Evolutionary conservation across 2,113 vertebrate species (phyloP), one percentile per base, ranked within the genome.

Genomic region (Copsychus sechellarum): DNA sequence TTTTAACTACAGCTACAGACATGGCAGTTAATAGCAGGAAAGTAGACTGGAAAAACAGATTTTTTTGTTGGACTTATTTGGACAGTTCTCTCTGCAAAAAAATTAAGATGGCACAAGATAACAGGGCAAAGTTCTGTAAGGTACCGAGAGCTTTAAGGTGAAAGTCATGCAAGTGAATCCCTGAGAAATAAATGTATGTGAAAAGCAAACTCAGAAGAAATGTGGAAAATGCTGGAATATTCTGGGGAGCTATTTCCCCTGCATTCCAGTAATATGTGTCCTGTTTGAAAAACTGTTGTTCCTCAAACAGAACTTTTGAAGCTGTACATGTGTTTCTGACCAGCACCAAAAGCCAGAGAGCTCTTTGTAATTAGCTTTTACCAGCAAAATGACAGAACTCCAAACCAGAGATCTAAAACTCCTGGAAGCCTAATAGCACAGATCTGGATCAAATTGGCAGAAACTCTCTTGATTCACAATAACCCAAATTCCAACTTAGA

Each of bases 321-420:
- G 11, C 5, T 65, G 12, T 72, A 21, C 1, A 0, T 6, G 5
- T 6, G 2, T 50, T 73, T 28, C 48, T 77, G 3, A 5, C 23
- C 23, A 21, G 34, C 57, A 62, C 8, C 25, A 8, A 61, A 57
- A 3, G 3, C 42, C 11, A 4, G 16, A 13, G 34, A 47, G 12
- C 22, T 67, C 9, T 81, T 78, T 28, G 9, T 50, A 84, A 56
- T 50, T 70, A 61, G 2, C 28, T 73, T 31, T 67, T 83, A 36
- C 38, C 43, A 70, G 15, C 16, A 93, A 53, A 66, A 70, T n/a
- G 6, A 29, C 28, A 34, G 43, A 81, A 66, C 13, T 53, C 25
- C 33, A 78, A 66, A 66, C 18, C 11, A 61, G 31, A 62, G 31
- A 25, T 26, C 12, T 84, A 33, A 54, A 80, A 61, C 12, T 79